Base-by-base conservation (phyloP, 2,113 vertebrate genomes). In the Podarcis cretensis region DNA sequence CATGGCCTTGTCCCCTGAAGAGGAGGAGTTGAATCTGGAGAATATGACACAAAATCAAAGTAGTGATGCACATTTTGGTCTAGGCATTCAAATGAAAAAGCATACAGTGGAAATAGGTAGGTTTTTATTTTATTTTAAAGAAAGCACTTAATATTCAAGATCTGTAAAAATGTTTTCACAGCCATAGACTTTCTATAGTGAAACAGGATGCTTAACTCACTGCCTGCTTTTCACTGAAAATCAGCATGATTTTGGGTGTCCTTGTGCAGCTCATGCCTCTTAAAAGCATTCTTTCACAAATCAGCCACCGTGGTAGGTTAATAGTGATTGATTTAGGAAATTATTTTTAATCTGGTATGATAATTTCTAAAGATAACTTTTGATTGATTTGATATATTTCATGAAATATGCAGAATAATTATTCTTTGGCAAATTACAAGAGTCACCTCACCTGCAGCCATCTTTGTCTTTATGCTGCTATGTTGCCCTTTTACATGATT, bases 311-410 rank as follows among this genome's bases (percentile, higher is more conserved):
- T 84, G 91, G 81, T 91, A 90, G 93, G 85, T 92, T 96, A 89
- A 92, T 92, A 89, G 87, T 85, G 93, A 85, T 94, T 95, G 90
- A 95, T 93, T 96, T 89, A 90, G 85, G 81, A 94, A 96, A 94
- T 96, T 90, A 85, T 88, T 95, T 89, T 86, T 90, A 93, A 93
- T 94, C 90, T 86, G 90, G 92, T 94, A 94, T 89, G 94, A 95
- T 94, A 83, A 93, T 96, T 95, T 96, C 95, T 94, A 95, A 96
- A 94, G 85, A 88, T 81, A 96, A 96, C 92, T 95, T 87, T 92
- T 87, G 21, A 73, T 87, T 57, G 37, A 81, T 87, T 81, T 87
- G 86, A 93, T 90, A 89, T 95, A 83, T 74, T 94, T 91, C 89
- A 95, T 90, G 93, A 96, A 96, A 95, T 92, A 91, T 91, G 88